A percentile compares a stretch with the other conserved stretches of the same genome.
These are phyloP conservation scores for Microcebus griseorufus DNA, from an alignment of 2,113 vertebrate genomes.

Conservation along the genomic window DNA sequence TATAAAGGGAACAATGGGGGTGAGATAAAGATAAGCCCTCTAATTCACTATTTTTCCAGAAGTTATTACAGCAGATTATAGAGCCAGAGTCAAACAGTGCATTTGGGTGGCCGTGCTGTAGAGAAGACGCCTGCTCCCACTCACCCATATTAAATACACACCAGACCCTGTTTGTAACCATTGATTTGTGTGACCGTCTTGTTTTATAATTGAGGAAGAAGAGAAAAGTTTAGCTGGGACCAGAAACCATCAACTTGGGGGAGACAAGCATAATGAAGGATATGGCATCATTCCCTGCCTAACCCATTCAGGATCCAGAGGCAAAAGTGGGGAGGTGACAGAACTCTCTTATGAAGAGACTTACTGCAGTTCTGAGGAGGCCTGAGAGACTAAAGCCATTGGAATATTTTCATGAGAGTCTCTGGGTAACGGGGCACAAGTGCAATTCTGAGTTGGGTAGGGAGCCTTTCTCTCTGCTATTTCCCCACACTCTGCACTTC, in stretches of 20 bases:
- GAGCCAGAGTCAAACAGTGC: neutral
- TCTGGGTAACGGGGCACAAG: neutral
- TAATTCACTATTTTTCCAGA: neutral
- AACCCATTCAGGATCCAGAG: neutral
- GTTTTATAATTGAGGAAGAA: neutral
- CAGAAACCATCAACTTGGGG: neutral
- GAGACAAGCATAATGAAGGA: neutral
- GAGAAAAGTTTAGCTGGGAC: neutral
- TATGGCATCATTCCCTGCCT: neutral
- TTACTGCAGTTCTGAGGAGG: neutral
- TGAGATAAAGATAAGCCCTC: neutral
- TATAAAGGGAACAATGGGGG: neutral
- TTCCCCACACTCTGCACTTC: neutral
- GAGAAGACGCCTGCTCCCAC: neutral
- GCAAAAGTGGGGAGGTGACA: neutral
- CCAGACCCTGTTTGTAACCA: neutral
- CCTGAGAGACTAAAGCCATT: neutral
- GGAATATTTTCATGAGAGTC: neutral
- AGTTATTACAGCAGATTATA: neutral
- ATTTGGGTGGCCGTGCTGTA: neutral
- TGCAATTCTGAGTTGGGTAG: neutral
- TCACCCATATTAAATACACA: neutral
- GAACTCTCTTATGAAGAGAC: neutral
- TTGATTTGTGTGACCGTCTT: neutral
- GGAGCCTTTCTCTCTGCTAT: neutral